phyloP scores from a whole-genome alignment of 2,113 vertebrate genomes.

The Tragelaphus strepsiceros region DNA sequence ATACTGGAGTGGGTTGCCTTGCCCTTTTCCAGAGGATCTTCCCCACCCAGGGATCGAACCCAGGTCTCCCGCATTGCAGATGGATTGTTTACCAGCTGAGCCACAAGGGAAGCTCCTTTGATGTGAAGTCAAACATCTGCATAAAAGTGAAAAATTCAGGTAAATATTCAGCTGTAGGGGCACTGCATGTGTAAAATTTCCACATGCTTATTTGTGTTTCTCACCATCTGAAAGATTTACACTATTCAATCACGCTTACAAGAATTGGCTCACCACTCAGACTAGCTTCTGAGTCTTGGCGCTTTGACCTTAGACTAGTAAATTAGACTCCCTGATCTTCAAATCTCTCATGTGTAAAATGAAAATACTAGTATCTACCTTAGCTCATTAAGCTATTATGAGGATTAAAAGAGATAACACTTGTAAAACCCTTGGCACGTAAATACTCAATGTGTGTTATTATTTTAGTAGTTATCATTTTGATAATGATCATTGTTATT shows the following conservation, averaged over 20 bases:
- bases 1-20: no score
- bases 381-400: background rate
- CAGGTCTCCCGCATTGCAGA: no score
- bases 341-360: slow-evolving; percentile 8
- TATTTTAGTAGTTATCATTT: slow-evolving; percentile 1
- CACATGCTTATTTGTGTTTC: background rate
- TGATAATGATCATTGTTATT: background rate
- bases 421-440: background rate
- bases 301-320: background rate
- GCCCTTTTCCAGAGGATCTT: no score
- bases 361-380: background rate
- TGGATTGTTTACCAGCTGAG: no score
- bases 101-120: no score
- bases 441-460: background rate
- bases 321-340: background rate
- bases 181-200: background rate
- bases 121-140: background rate
- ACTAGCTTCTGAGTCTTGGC: background rate
- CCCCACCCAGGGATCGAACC: no score
- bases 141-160: slow-evolving; percentile 3
- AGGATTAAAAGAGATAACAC: background rate
- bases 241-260: background rate
- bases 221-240: background rate
- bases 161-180: background rate
- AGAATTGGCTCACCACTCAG: background rate